Evolutionary conservation across 2,113 vertebrate genomes (phyloP), one percentile per base, ranked within the genome.

Genomic region (Proteles cristata): DNA sequence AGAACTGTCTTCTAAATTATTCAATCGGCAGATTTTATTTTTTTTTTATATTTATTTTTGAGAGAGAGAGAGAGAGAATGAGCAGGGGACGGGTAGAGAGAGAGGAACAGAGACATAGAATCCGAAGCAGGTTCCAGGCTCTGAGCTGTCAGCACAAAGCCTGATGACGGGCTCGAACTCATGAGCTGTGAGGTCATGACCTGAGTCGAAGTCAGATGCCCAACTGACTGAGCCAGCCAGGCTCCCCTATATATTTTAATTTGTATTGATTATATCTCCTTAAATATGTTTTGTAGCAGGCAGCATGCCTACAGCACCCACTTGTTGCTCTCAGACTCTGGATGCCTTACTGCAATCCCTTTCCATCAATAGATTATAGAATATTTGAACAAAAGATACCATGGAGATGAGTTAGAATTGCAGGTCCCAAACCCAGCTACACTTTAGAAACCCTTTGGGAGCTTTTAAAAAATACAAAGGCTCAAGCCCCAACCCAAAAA

Each of bases 301-400:
- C 31, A 8, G 87, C 39, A 63, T 39, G 39, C 53, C 79, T 63
- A 2, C 7, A 35, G 87, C 31, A 80, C 81, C 55, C 0, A 4
- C 74, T 82, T 35, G 55, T 58, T 92, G 83, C 69, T 90, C 93
- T 90, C 90, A 91, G 87, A 93, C 82, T 90, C 93, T 63, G 43
- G 93, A 79, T 45, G 19, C 76, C 85, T 90, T 48, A 11, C 82
- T 88, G 55, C 43, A 83, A 66, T 87, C 91, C 31, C 85, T 89
- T 95, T 94, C 91, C 79, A 48, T 94, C 89, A 93, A 86, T 26
- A 88, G 95, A 92, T 77, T 86, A 83, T 15, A 83, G 92, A 91
- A 77, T 83, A 76, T 94, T 93, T 79, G 48, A 84, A 50, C 26
- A 90, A 79, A 94, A 71, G 83, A 81, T 81, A 92, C 86, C 71